A percentile compares a stretch with the other conserved stretches of the same genome.
Evolutionary conservation across 2,888 invertebrate species (phyloP).

Genomic region (Meloe dianella): DNA sequence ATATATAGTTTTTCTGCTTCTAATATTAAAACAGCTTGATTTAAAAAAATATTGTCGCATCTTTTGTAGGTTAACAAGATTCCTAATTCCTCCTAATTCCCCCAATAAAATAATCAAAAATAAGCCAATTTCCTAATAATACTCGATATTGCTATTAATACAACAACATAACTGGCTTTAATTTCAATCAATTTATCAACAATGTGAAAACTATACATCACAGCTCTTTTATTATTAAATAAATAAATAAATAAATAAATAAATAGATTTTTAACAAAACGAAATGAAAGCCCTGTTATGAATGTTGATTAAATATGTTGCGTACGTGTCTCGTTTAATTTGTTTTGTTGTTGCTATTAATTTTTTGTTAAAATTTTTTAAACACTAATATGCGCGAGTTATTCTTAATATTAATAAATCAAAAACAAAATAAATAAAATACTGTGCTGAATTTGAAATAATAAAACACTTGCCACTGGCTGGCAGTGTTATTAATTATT

Average conservation of each 20-base stretch:
- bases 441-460: conserved; percentile 19
- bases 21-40: conserved; percentile 19
- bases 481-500: conserved; percentile 30
- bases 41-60: conserved; percentile 21
- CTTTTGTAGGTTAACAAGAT: conserved; percentile 15
- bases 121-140: conserved; percentile 11
- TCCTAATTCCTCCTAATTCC: not conserved
- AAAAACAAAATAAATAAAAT: conserved; percentile 14
- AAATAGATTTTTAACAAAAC: not conserved
- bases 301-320: not conserved
- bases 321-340: not conserved
- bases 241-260: too few relatives aligned
- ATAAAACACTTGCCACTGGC: conserved; percentile 31
- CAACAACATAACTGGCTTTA: not conserved
- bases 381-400: too few relatives aligned
- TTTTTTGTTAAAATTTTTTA: not conserved
- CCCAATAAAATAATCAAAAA: not conserved
- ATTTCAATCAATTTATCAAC: not conserved
- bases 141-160: not conserved
- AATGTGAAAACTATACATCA: not conserved
- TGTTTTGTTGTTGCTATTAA: not conserved
- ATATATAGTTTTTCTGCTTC: conserved; percentile 15
- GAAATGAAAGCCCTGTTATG: not conserved
- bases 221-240: not conserved
- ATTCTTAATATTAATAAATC: too few relatives aligned